These are phyloP conservation scores for Falcunculus frontatus DNA, from an alignment of 2,113 vertebrate genomes.

Conservation along the genomic window DNA sequence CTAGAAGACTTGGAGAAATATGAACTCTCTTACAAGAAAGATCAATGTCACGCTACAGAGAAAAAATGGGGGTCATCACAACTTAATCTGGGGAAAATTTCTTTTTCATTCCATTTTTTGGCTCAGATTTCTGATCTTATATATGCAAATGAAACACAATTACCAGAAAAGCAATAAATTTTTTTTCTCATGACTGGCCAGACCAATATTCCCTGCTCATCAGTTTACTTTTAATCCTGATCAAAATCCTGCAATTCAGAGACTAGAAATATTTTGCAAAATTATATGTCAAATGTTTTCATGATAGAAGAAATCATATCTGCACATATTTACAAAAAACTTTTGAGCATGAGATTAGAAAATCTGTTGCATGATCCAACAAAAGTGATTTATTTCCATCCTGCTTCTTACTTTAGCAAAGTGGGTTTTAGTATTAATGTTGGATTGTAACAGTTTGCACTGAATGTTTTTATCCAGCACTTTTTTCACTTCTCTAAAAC, in stretches of 20 bases:
- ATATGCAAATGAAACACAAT: not conserved
- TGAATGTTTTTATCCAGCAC: not conserved
- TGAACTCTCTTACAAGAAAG: not conserved
- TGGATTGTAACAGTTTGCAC: not conserved
- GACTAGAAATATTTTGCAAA: not conserved
- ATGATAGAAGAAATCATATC: not conserved
- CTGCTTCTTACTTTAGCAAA: not conserved
- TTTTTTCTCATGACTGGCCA: not conserved
- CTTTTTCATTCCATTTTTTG: not conserved
- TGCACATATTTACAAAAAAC: not conserved
- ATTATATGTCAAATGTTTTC: not conserved
- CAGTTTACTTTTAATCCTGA: not conserved
- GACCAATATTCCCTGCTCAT: not conserved
- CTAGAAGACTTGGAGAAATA: not conserved
- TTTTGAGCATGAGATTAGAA: not conserved
- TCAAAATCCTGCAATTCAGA: not conserved
- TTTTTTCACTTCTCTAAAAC: not conserved
- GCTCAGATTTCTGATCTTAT: not conserved
- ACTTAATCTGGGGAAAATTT: not conserved
- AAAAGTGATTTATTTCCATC: not conserved
- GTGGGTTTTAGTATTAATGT: not conserved
- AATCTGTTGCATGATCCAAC: not conserved
- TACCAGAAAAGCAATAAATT: not conserved
- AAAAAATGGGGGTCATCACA: not conserved
- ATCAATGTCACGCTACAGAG: not conserved